Base-by-base conservation (phyloP, 2,113 vertebrate genomes). In the Corythaixoides concolor region DNA sequence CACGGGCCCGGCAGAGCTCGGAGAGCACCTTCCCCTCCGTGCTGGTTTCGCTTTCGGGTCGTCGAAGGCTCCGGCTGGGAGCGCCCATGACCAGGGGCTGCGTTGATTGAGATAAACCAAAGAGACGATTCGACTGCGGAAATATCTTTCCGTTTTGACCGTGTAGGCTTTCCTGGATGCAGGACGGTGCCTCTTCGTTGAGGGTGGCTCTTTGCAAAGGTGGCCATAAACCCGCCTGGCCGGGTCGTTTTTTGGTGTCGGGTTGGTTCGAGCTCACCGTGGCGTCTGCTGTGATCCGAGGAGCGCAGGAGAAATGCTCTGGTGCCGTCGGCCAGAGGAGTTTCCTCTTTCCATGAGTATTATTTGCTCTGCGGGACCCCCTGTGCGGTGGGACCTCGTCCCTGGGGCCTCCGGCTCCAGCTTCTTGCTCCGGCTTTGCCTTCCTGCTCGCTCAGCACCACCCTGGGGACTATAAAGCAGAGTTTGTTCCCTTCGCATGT, bases 401-500 rank as follows among this genome's bases (percentile, higher is more conserved):
- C 60, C 76, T 1, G 2, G 35, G 59, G 76, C 72, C 39, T 58
- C 67, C 12, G 0, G 4, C 76, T 43, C 53, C 4, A 1, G 5
- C 14, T 67, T 37, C 35, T 27, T 12, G 14, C 91, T 64, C 33
- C 0, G 4, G 33, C 27, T 75, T 73, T 1, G 1, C 80, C 49
- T 68, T 79, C 66, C 85, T 35, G 60, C 77, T 26, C 5, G 3
- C 69, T 3, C 77, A 3, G 87, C 93, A 35, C 69, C 84, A 20
- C 19, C n/a, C 43, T 3, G 1, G 74, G 28, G 24, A 74, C 60
- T 15, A 94, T 80, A 96, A 96, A 93, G 95, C 90, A 4, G 67
- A 83, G 90, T 43, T 93, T 95, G 90, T 97, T 97, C 90, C 47
- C 82, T 55, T 50, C 1, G 82, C 59, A 13, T 96, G 96, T 66